Percentiles rank a stretch among this genome's conserved stretches.
Evolutionary conservation across 2,113 vertebrate genomes (phyloP).

Genomic region (Lates calcarifer): DNA sequence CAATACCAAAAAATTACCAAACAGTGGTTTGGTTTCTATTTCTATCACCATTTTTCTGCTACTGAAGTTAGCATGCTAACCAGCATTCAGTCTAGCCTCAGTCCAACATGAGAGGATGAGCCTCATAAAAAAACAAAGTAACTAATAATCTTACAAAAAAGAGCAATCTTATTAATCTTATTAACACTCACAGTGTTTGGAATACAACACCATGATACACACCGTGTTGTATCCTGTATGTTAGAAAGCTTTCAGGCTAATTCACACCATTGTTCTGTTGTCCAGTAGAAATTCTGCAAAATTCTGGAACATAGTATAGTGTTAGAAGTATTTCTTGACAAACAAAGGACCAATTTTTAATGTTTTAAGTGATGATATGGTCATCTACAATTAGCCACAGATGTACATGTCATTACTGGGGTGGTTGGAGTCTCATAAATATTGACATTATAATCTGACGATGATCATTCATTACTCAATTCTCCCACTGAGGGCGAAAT

Average conservation of each 20-base stretch:
- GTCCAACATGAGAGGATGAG: too few species aligned
- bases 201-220: too few species aligned
- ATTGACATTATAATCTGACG: conserved; percentile 40
- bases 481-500: conserved; percentile 58
- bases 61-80: too few species aligned
- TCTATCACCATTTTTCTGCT: too few species aligned
- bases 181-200: not conserved
- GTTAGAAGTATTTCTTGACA: not conserved
- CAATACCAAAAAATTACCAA: too few species aligned
- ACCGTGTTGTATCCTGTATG: not conserved
- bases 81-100: too few species aligned
- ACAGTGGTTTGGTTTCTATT: too few species aligned
- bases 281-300: not conserved
- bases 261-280: too few species aligned
- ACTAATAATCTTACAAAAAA: too few species aligned
- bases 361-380: conserved; percentile 1
- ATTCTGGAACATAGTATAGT: not conserved
- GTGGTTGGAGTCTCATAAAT: conserved; percentile 40
- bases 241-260: not conserved
- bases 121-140: too few species aligned
- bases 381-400: conserved; percentile 41
- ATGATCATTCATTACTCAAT: conserved; percentile 51
- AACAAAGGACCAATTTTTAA: not conserved
- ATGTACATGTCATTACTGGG: conserved; percentile 26
- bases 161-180: too few species aligned